Evolutionary conservation across 2,888 invertebrate genomes (phyloP), one percentile per base, ranked within the genome.

Genomic region (Diplazon laetatorius): DNA sequence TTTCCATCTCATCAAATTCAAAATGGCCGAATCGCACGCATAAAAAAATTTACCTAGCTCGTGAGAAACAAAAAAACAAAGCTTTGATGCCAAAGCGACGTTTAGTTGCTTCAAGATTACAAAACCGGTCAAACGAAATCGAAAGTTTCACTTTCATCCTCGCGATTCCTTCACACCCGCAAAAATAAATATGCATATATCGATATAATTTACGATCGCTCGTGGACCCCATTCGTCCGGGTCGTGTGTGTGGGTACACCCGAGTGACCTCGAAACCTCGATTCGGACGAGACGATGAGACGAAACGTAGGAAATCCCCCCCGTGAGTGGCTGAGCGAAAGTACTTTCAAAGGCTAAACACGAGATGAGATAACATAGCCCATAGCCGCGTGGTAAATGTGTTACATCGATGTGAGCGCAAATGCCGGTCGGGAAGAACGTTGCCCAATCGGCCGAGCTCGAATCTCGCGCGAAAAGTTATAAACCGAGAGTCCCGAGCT

Each of bases 181-280:
- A 30, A 30, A 30, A 2, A 6, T 30, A 30, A 30, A 30, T 30
- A 30, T 30, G 2, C 2, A 55, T 30, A 9, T 30, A 55, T 55
- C 14, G 18, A 5, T 66, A 44, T 8, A 16, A 50, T 30, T 72
- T 37, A 18, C 22, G 16, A 10, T 14, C 30, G 55, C 25, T 46
- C 20, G 22, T 25, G 30, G 52, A 2, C 62, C 14, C 25, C 70
- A 66, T 72, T 57, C 46, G 44, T 25, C 44, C 48, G 30, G 30
- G 30, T 30, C 30, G 2, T 30, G 30, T 6, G 59, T 66, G 2
- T 30, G 30, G 4, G 59, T 66, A 37, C 50, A 42, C 35, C 60
- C 35, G 48, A 48, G 50, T 71, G 80, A 69, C 78, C 80, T 78
- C 76, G 71, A 78, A 69, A 63, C 44, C 59, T 72, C 63, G 35